Conservation (phyloP, 64 coral and sea anemone genomes). For the Actinia tenebrosa region DNA sequence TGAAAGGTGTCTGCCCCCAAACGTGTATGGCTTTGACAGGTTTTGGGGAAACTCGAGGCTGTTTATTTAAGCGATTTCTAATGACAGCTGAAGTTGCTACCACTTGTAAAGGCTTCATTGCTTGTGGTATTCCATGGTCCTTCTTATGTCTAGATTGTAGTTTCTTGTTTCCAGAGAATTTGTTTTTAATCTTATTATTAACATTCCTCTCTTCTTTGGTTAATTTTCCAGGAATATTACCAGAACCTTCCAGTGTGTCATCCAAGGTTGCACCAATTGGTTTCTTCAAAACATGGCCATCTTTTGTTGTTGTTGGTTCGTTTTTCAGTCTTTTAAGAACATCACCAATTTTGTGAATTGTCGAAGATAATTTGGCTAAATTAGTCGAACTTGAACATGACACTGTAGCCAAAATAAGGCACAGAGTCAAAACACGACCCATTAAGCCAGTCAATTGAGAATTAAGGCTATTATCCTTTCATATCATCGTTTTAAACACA, state of each 20-base stretch:
- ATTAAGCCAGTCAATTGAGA: not conserved
- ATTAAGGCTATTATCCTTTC: not conserved
- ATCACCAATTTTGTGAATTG: not conserved
- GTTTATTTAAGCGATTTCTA: conserved; percentile 55
- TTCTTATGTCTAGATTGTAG: not conserved
- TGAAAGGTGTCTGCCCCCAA: conserved; percentile 79
- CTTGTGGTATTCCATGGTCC: conserved; percentile 43
- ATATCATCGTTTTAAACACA: not conserved
- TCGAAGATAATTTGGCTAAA: not conserved
- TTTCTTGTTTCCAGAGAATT: not conserved
- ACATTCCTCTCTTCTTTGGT: not conserved
- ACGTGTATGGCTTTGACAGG: conserved; percentile 86
- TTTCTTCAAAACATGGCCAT: not conserved
- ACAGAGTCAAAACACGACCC: not conserved
- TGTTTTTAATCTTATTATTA: not conserved
- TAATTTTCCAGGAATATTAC: not conserved
- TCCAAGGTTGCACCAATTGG: not conserved
- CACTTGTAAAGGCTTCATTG: conserved; percentile 62
- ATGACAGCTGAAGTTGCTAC: conserved; percentile 84
- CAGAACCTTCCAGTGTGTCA: not conserved
- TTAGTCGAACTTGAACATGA: conserved; percentile 5
- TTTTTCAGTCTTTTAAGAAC: not conserved
- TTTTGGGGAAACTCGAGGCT: not conserved
- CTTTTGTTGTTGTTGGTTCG: not conserved
- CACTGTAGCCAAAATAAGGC: not conserved